Evolutionary conservation across 2,888 invertebrate species (phyloP).

Genomic region (Scrobipalpa atriplicella): DNA sequence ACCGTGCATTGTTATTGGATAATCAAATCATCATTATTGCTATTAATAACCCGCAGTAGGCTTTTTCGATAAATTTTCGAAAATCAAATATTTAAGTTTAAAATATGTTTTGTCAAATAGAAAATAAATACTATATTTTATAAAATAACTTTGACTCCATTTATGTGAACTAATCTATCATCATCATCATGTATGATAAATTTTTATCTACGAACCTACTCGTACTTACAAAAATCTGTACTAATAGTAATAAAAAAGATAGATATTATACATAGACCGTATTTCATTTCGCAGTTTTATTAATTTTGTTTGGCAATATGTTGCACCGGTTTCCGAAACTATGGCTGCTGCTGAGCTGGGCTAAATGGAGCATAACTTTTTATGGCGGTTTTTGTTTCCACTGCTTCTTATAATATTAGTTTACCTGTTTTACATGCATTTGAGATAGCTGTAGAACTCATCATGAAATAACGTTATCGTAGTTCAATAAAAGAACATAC

Average conservation of each 20-base stretch:
- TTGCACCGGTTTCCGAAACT: slow-evolving; percentile 73
- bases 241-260: background rate
- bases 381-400: slow-evolving; percentile 67
- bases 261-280: background rate
- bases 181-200: no score
- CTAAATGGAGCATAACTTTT: slow-evolving; percentile 75
- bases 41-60: no score
- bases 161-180: no score
- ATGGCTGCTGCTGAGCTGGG: slow-evolving; percentile 66
- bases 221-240: no score
- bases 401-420: slow-evolving; percentile 52
- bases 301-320: slow-evolving; percentile 75
- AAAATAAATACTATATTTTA: no score
- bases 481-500: background rate
- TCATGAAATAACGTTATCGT: slow-evolving; percentile 7
- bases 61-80: no score
- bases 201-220: no score
- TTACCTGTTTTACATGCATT: slow-evolving; percentile 34
- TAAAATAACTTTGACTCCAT: no score
- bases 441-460: slow-evolving; percentile 23
- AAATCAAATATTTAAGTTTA: no score
- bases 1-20: slow-evolving; percentile 6
- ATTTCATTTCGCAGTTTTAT: slow-evolving; percentile 49
- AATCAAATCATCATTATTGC: background rate
- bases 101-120: no score